Base-by-base conservation (phyloP, 1,140 invertebrate genomes). In the Coptotermes formosanus region DNA sequence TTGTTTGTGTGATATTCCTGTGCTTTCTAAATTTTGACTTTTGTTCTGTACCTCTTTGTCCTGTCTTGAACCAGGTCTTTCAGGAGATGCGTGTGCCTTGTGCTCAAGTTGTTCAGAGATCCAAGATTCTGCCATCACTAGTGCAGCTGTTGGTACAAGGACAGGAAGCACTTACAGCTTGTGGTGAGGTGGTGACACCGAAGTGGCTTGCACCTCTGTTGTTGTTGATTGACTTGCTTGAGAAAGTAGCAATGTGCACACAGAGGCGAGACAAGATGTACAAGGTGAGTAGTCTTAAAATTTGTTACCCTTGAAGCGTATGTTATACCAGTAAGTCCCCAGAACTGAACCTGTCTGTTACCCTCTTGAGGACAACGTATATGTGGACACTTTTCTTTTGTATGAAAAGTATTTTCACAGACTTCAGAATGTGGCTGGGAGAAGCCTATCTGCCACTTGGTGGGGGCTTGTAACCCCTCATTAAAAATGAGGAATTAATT, bases 171-270 rank as follows among this genome's bases (percentile, higher is more conserved):
- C 89, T 94, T 38, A 92, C 85, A 25, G 30, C 45, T 75, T 23
- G 7, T 25, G 52, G 85, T 19, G 55, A 84, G 38, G 32, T 25
- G 44, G 83, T 86, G n/a, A 94, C 94, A 86, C 95, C 93, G 0
- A 97, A 96, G 89, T 97, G 97, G 97, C 89, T 98, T 23, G 95
- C 96, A 12, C 95, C 96, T 0, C 89, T 96, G 2, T 90, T 97
- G 4, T 90, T 97, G 3, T 90, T 97, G 0, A 92, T 98, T 32
- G 97, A 98, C 90, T 92, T 96, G 44, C 94, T 96, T 88, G 96
- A 97, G 86, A 97, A 97, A 91, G 94, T 97, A 19, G 93, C 95
- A 32, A 92, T 95, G 83, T 93, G 94, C 8, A 94, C 95, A 0
- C 93, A 94, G 86, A 91, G 96, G 59, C 96, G 96, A 89, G 92